Evolutionary conservation across 1,140 invertebrate species (phyloP), one percentile per base, ranked within the genome.

Genomic region (Physella acuta): DNA sequence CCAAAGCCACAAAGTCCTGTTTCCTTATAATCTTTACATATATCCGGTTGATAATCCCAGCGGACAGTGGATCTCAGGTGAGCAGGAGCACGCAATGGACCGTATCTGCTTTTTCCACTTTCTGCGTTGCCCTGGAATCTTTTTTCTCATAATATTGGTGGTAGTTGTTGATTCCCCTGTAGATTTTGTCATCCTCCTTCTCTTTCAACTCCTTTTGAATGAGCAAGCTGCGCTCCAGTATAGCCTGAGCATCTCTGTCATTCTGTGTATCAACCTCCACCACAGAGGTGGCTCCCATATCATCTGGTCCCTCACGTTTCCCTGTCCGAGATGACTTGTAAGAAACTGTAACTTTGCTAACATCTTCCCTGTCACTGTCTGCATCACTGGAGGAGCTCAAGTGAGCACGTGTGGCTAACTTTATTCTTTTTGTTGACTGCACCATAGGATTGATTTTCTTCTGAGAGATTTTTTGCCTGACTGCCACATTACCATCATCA

Each of bases 21-120:
- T 86, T 99, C 98, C 84, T 99, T 99, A 80, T 96, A 99, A 87
- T 99, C 98, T 86, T 99, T 99, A 86, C 98, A 99, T 75, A 99
- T 97, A 85, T 99, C 97, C 0, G 97, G 98, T 81, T 98, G 96
- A 86, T 99, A 99, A 85, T 99, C 98, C 97, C 97, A 99, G 83
- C 98, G 87, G 4, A 99, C 95, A 2, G 96, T 98, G 11, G 94
- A 91, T 75, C 95, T 88, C 0, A 99, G 86, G 88, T 98, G 94
- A n/a, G 94, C 91, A 0, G 95, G 95, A 1, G 96, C 96, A 81
- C 97, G 85, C 30, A 98, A 96, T 1, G 97, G 97, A 0, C 97
- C 96, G 85, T 94, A 94, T 87, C 75, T 84, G 20, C 94, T 93
- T 83, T 93, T 90, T 26, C 84, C 85, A 76, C 85, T 87, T 5